Evolutionary conservation across 2,888 invertebrate genomes (phyloP).

Genomic region (Dinocampus coccinellae): DNA sequence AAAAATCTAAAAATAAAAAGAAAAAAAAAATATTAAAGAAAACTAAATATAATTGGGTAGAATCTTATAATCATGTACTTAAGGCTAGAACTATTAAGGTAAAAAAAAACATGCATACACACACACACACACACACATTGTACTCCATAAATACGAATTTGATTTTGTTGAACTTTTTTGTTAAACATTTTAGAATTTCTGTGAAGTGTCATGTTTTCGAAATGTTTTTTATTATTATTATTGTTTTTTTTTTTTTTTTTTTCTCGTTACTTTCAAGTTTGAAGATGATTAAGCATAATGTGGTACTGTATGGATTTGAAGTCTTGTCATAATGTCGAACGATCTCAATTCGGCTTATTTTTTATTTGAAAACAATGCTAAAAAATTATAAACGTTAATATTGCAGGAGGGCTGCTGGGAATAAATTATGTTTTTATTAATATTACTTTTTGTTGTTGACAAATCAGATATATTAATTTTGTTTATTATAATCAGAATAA

Average conservation of each 20-base stretch:
- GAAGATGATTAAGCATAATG: neutral
- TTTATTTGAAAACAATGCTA: neutral
- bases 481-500: conserved; percentile 33
- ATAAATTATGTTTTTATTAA: conserved; percentile 4
- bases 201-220: neutral
- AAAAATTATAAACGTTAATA: neutral
- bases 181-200: neutral
- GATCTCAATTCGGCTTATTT: neutral
- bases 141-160: neutral
- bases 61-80: conserved; percentile 35
- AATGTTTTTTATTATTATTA: neutral
- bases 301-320: neutral
- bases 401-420: neutral
- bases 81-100: neutral
- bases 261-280: neutral
- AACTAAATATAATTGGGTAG: conserved; percentile 35
- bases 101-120: neutral
- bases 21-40: conserved; percentile 28
- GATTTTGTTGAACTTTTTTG: neutral
- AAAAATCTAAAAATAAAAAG: conserved; percentile 26
- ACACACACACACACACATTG: neutral
- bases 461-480: conserved; percentile 25
- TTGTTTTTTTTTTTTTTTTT: neutral
- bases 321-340: neutral
- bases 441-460: neutral